phyloP scores from a whole-genome alignment of 2,888 invertebrate species.

The Hirtodrosophila trivittata region DNA sequence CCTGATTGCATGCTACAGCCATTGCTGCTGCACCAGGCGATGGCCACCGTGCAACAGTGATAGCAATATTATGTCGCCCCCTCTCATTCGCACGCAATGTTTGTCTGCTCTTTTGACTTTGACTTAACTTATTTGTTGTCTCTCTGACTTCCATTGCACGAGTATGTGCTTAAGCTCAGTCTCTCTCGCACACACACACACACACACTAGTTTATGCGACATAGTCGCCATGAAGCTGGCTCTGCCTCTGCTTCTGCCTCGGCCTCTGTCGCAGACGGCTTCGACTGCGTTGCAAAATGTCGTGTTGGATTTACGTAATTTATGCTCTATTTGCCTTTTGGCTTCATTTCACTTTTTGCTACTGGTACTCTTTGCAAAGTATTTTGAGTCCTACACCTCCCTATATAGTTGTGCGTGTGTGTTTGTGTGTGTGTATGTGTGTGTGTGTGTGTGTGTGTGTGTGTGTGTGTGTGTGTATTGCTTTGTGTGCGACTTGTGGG shows the following conservation, averaged over 20 bases:
- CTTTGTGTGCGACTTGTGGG: neutral
- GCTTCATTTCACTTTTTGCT: conserved; percentile 76
- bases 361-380: conserved; percentile 50
- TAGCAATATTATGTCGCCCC: neutral
- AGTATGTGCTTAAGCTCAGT: conserved; percentile 27
- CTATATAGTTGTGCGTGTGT: neutral
- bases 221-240: neutral
- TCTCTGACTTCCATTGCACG: conserved; percentile 31
- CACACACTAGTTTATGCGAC: conserved; percentile 27
- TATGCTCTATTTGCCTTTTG: conserved; percentile 79
- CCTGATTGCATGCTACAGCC: conserved; percentile 70
- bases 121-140: conserved; percentile 77
- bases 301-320: conserved; percentile 78
- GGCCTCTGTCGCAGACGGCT: conserved; percentile 7
- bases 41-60: conserved; percentile 30
- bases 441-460: neutral
- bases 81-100: conserved; percentile 43
- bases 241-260: conserved; percentile 22
- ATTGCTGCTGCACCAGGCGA: conserved; percentile 6
- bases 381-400: conserved; percentile 36
- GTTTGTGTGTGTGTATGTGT: neutral
- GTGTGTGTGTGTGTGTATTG: conserved; percentile 4
- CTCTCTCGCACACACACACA: conserved; percentile 3
- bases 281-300: conserved; percentile 59
- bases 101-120: conserved; percentile 73